These are phyloP conservation scores for Halictus rubicundus DNA, from an alignment of 1,140 invertebrate species.

Conservation along the genomic window DNA sequence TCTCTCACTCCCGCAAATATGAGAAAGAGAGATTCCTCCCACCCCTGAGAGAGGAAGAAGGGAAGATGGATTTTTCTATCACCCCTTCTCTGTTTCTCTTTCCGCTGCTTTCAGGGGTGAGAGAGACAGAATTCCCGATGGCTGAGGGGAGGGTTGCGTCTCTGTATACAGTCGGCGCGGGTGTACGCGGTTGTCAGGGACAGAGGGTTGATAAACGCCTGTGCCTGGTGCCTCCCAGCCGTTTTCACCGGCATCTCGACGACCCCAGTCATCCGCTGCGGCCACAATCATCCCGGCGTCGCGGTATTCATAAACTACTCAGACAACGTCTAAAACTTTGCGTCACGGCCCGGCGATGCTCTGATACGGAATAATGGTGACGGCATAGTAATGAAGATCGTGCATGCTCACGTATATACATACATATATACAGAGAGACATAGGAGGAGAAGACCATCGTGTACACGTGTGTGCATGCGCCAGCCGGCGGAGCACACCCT, in stretches of 20 bases:
- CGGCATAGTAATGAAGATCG: conserved; percentile 38
- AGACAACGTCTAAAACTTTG: conserved; percentile 69
- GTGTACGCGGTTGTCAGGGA: conserved; percentile 46
- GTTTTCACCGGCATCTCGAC: conserved; percentile 37
- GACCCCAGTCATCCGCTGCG: conserved; percentile 25
- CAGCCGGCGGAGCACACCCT: not conserved
- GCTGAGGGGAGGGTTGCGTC: conserved; percentile 16
- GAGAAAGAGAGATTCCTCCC: no score
- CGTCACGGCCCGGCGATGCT: conserved; percentile 50
- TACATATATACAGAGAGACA: no score
- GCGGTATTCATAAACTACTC: conserved; percentile 70
- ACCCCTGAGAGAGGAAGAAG: no score
- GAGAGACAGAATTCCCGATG: no score
- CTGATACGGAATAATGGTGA: conserved; percentile 64
- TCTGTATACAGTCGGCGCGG: conserved; percentile 9
- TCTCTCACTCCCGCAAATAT: no score
- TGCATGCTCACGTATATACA: not conserved
- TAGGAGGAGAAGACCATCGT: no score
- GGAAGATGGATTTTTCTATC: no score
- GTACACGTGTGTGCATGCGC: not conserved
- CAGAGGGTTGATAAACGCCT: conserved; percentile 68
- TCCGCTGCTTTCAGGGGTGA: no score
- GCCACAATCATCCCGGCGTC: conserved; percentile 63
- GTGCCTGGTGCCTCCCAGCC: conserved; percentile 5
- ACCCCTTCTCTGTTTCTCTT: no score